phyloP scores from a whole-genome alignment of 2,113 vertebrate species.

The Ceyx margarethae region DNA sequence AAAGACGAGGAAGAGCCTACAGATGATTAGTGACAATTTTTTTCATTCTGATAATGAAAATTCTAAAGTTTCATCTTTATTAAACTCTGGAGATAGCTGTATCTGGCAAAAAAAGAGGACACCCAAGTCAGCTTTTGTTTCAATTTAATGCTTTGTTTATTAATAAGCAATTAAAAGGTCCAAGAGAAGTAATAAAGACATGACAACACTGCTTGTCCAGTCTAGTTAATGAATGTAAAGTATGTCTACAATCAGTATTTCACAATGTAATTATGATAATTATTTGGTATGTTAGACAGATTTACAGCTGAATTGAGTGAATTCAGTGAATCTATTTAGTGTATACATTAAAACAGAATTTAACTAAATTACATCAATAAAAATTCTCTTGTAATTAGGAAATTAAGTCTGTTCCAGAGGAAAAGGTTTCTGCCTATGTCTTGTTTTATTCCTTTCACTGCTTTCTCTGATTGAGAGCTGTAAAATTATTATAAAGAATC shows the following conservation, averaged over 20 bases:
- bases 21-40: not conserved
- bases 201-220: not conserved
- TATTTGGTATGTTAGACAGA: not conserved
- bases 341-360: not conserved
- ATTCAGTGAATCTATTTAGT: not conserved
- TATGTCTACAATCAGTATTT: not conserved
- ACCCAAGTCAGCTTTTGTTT: not conserved
- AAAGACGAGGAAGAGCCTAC: not conserved
- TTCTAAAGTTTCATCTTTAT: not conserved
- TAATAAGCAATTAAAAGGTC: not conserved
- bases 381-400: not conserved
- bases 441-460: not conserved
- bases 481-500: not conserved
- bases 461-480: not conserved
- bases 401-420: not conserved
- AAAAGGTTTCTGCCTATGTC: not conserved
- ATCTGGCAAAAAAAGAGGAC: not conserved
- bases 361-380: not conserved
- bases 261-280: not conserved
- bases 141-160: not conserved
- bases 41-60: not conserved
- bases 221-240: not conserved
- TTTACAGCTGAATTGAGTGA: not conserved
- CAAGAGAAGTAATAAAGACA: not conserved
- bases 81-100: not conserved